phyloP scores from a whole-genome alignment of 2,113 vertebrate species.

The Indri indri region DNA sequence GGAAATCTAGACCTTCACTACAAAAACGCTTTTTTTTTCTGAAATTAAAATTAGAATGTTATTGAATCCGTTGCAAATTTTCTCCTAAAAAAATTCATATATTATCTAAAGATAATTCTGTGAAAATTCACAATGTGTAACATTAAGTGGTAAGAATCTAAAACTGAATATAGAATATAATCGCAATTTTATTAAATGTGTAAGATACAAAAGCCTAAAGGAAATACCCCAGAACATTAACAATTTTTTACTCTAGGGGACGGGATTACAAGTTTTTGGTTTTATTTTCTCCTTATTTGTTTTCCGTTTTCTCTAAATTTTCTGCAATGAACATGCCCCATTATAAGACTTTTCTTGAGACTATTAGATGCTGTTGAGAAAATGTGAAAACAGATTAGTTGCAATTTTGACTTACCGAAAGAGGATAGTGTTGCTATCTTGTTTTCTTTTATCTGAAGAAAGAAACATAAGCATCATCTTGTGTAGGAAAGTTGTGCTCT shows the following conservation, averaged over 20 bases:
- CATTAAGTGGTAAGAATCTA: not conserved
- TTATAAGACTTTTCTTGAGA: not conserved
- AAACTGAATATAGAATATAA: not conserved
- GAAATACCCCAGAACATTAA: not conserved
- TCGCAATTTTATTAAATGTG: not conserved
- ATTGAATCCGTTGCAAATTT: not conserved
- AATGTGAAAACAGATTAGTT: not conserved
- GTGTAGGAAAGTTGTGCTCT: not conserved
- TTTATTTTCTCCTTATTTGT: not conserved
- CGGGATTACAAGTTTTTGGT: not conserved
- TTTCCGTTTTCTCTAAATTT: not conserved
- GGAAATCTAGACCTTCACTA: not conserved
- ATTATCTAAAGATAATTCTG: not conserved
- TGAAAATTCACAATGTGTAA: not conserved
- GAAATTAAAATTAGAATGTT: conserved; percentile 26
- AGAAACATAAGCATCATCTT: not conserved
- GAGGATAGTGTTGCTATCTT: not conserved
- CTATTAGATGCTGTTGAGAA: not conserved
- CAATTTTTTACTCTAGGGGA: not conserved
- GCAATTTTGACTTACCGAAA: not conserved
- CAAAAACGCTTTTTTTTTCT: not conserved
- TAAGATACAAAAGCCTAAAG: not conserved
- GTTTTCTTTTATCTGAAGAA: not conserved
- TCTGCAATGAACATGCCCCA: not conserved
- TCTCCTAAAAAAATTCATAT: not conserved